Evolutionary conservation across 2,888 invertebrate species (phyloP).

Genomic region (Eupithecia subumbrata): DNA sequence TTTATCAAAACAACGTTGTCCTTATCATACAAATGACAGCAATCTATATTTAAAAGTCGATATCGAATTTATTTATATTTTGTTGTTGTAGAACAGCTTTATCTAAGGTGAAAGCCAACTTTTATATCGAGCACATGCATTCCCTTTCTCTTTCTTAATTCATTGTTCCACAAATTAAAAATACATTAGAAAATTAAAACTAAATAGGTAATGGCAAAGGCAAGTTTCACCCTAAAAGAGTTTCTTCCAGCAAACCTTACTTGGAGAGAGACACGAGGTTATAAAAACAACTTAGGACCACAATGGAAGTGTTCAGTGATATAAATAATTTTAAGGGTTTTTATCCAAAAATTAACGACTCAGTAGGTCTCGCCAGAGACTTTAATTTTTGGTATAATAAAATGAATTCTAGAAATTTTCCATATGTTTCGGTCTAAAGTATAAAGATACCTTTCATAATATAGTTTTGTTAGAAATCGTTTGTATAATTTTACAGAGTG

Average conservation of each 20-base stretch:
- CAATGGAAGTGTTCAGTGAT: neutral
- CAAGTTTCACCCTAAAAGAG: neutral
- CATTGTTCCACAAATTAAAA: neutral
- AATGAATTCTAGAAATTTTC: neutral
- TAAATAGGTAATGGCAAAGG: neutral
- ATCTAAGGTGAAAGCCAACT: neutral
- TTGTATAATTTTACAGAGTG: conserved; percentile 57
- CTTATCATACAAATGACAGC: neutral
- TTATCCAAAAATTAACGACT: neutral
- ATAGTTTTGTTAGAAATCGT: neutral
- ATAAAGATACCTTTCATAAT: neutral
- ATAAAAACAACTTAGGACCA: neutral
- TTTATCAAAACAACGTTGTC: neutral
- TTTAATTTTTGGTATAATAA: neutral
- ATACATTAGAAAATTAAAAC: neutral
- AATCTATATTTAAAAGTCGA: neutral
- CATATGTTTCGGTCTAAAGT: no score
- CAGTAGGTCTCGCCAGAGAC: neutral
- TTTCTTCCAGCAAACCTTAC: neutral
- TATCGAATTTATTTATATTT: neutral
- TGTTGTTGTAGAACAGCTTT: neutral
- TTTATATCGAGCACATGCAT: neutral
- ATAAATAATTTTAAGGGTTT: neutral
- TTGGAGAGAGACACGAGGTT: neutral
- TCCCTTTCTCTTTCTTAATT: neutral